These are phyloP conservation scores for Bugulina stolonifera DNA, from an alignment of 2,888 invertebrate species.

Conservation along the genomic window DNA sequence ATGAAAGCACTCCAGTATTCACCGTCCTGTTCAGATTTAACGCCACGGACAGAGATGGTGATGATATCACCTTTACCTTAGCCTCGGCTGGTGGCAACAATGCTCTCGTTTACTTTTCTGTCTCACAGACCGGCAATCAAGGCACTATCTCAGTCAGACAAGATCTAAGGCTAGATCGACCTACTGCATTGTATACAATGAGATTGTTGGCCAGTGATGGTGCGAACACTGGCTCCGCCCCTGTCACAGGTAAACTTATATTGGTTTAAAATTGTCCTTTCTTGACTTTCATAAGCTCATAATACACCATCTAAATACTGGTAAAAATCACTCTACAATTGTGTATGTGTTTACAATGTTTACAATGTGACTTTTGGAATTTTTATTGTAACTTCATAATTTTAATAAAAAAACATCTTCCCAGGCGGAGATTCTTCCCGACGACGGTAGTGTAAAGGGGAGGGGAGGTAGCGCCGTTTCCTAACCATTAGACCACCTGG, in stretches of 20 bases:
- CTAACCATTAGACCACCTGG: no score
- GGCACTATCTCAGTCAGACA: neutral
- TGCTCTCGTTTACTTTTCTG: neutral
- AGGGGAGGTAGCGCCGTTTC: no score
- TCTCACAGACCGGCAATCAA: constrained; percentile 4
- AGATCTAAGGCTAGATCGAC: constrained; percentile 8
- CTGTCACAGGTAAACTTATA: constrained; percentile 16
- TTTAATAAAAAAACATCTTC: no score
- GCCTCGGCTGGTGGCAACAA: neutral
- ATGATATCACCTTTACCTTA: constrained; percentile 2
- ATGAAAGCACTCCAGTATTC: neutral
- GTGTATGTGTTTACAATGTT: no score
- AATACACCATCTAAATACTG: no score
- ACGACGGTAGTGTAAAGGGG: no score
- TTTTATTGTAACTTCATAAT: no score
- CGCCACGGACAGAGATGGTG: constrained; percentile 10
- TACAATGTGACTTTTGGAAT: no score
- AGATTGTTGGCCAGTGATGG: constrained; percentile 6
- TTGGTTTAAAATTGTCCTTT: no score
- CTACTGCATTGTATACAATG: neutral
- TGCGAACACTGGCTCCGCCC: neutral
- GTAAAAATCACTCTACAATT: no score
- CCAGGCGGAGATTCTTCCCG: no score
- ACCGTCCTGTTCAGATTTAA: constrained; percentile 24
- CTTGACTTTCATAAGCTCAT: no score